Base-by-base conservation (phyloP, 2,113 vertebrate species). In the Caranx melampygus region DNA sequence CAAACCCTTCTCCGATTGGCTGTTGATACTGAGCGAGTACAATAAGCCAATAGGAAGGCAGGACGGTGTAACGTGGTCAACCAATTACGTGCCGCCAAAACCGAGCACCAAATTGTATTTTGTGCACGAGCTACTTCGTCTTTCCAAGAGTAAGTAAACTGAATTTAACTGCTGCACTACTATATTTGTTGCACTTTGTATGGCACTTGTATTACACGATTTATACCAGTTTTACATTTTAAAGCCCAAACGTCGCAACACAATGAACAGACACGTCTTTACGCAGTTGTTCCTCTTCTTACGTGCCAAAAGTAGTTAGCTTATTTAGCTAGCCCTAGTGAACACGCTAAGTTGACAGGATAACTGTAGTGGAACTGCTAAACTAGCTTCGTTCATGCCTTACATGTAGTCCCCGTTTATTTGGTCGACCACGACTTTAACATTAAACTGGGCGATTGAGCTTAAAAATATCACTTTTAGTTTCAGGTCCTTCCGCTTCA, bases 71-170 rank as follows among this genome's bases (percentile, higher is more conserved):
- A 33, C 0, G 65, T 80, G 4, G 0, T 1, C 7, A 44, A 52
- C 94, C 94, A 95, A 95, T 95, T 0, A 33, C 1, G 45, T 71
- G 21, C 37, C 33, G 21, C 1, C 31, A 54, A 68, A 33, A 33
- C 1, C 9, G 0, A 0, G 65, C 85, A 85, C 91, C 61, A 88
- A 92, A 86, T 95, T 87, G 92, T 94, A 92, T 92, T 93, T 31
- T 71, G 34, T 67, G 2, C 74, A 80, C 82, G 84, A 88, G 83
- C 66, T 13, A 1, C 18, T 52, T 59, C n/a, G 21, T 8, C 0
- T 42, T 42, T 42, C 61, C 0, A 0, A 40, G 1, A 88, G 92
- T 92, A 86, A 92, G 91, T 74, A 81, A 69, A 83, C 11, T 0
- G 12, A 58, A 64, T 7, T 10, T 5, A 2, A 35, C 3, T 42